Evolutionary conservation across 2,797 vertebrate genomes (phyloP).

Genomic region (Anabas testudineus): DNA sequence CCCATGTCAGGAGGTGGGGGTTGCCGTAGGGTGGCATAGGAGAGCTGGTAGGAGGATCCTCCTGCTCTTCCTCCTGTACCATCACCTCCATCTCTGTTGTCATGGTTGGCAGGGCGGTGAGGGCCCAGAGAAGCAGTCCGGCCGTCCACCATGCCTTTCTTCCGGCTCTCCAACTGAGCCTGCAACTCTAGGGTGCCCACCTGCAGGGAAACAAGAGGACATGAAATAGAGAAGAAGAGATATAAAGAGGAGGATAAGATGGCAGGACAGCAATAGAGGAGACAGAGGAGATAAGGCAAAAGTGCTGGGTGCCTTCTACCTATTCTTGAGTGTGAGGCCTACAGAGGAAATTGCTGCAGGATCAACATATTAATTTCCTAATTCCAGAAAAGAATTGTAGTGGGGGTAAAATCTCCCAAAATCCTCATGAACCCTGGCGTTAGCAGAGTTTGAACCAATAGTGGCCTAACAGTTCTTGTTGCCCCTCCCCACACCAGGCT

Average conservation of each 20-base stretch:
- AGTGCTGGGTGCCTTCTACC: conserved; percentile 31
- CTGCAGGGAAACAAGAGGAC: conserved; percentile 73
- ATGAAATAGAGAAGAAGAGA: conserved; percentile 33
- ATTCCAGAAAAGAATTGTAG: conserved; percentile 34
- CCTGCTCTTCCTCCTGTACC: conserved; percentile 61
- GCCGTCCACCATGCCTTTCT: conserved; percentile 80
- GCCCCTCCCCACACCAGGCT: background rate
- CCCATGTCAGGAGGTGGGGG: conserved; percentile 85
- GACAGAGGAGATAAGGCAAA: background rate
- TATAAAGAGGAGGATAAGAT: conserved; percentile 3
- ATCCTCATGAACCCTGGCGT: conserved; percentile 45
- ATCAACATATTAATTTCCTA: conserved; percentile 50
- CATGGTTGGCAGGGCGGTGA: conserved; percentile 63
- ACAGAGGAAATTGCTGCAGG: conserved; percentile 37
- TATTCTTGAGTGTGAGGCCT: conserved; percentile 51
- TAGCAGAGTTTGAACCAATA: conserved; percentile 40
- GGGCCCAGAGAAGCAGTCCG: conserved; percentile 79
- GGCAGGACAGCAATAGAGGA: conserved; percentile 9
- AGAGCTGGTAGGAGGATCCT: conserved; percentile 80
- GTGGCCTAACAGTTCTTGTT: conserved; percentile 12
- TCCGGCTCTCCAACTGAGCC: conserved; percentile 79
- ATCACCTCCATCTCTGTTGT: conserved; percentile 69
- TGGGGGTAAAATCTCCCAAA: conserved; percentile 20
- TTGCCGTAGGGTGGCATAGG: conserved; percentile 87
- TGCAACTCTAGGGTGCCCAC: conserved; percentile 81